Base-by-base conservation (phyloP, 2,797 vertebrate genomes). In the Tamandua tetradactyla region DNA sequence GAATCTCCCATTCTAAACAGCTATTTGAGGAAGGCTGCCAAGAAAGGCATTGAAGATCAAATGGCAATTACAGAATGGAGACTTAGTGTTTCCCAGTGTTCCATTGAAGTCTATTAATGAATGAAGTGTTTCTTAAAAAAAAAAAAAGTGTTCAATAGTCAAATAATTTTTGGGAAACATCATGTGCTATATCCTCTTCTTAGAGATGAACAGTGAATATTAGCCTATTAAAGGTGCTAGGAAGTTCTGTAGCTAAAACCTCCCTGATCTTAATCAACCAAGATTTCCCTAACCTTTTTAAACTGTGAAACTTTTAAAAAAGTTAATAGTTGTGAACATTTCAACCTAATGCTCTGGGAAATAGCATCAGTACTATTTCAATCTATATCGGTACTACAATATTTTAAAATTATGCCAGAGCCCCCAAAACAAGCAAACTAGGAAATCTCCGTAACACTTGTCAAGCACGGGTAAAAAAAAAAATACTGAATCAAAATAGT, bases 361-460 rank as follows among this genome's bases (percentile, higher is more conserved):
- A 32, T 76, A 25, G 22, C 69, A 52, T 93, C 62, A 83, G n/a
- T 64, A 76, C 49, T 49, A n/a, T n/a, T n/a, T n/a, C n/a, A n/a
- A n/a, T n/a, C n/a, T n/a, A n/a, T n/a, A n/a, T n/a, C n/a, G n/a
- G n/a, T n/a, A 32, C 12, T 22, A 40, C 6, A 69, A 44, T 52
- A 87, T 89, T 89, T 96, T 93, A 0, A 57, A 91, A 69, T 84
- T 92, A n/a, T 22, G 59, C 23, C 10, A 66, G 59, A 71, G 78
- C 55, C 57, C 57, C 55, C 74, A 74, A 55, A 66, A 42, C 83
- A 74, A 87, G 69, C 57, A 91, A 88, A 85, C 11, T 62, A 75
- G 57, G 85, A 88, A 61, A 93, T 94, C n/a, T 94, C 84, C 52
- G 5, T 49, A 66, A 82, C 49, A 62, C 49, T 86, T 93, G 44